Conservation (phyloP, 2,797 vertebrate species). For the Myotis myotis region DNA sequence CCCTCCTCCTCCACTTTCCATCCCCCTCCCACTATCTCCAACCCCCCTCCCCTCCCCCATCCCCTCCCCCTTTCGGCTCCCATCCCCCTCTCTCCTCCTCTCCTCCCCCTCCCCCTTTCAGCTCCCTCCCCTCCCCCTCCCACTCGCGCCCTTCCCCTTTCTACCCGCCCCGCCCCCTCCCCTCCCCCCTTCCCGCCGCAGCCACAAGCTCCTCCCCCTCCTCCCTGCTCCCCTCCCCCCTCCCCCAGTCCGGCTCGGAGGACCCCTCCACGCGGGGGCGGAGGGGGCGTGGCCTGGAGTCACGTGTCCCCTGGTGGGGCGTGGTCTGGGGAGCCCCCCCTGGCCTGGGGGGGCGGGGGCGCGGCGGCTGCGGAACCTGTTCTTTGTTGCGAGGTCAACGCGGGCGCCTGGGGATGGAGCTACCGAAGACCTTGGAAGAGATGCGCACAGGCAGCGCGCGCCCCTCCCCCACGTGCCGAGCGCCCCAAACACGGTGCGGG, state of each 20-base stretch:
- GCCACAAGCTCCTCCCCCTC: slow-evolving; percentile 62
- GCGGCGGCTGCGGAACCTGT: slow-evolving; percentile 90
- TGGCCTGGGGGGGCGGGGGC: slow-evolving; percentile 87
- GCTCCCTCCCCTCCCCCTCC: background rate
- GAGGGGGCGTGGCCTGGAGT: slow-evolving; percentile 79
- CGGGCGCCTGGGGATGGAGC: slow-evolving; percentile 84
- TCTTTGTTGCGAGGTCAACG: slow-evolving; percentile 94
- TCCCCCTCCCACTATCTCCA: background rate
- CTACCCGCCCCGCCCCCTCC: too few species aligned
- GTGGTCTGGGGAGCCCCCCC: slow-evolving; percentile 79
- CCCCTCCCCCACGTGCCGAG: too few species aligned
- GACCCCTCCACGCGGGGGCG: background rate
- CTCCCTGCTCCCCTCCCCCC: slow-evolving; percentile 71
- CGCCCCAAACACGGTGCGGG: background rate
- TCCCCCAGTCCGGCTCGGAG: background rate
- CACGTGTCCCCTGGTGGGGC: slow-evolving; percentile 81
- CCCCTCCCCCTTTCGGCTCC: accelerated
- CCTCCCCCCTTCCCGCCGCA: background rate
- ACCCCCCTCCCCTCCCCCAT: background rate
- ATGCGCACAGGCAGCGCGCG: slow-evolving; percentile 76
- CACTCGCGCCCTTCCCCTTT: background rate
- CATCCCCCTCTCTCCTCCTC: too few species aligned
- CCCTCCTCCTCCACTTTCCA: background rate
- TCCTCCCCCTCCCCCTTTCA: background rate
- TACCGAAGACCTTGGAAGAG: slow-evolving; percentile 88